Conservation (phyloP, 2,113 vertebrate genomes). For the Illadopsis cleaveri region DNA sequence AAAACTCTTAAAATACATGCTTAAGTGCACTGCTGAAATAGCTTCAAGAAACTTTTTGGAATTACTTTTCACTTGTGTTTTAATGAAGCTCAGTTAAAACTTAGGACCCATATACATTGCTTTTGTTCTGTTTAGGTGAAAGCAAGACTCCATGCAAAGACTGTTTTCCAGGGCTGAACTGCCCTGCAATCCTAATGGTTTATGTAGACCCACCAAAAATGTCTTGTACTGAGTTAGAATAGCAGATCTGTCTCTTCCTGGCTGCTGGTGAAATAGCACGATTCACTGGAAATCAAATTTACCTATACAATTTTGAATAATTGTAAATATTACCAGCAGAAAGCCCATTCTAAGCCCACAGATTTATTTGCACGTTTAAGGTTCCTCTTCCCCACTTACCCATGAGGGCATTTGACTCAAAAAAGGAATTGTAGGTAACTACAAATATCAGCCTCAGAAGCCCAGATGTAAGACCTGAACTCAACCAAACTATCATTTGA, state of each 20-base stretch:
- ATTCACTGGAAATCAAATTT: background rate
- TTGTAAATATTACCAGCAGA: background rate
- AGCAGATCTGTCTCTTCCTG: background rate
- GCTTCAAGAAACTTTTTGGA: background rate
- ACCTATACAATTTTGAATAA: background rate
- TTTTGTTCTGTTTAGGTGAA: background rate
- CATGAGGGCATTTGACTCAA: background rate
- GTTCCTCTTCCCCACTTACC: background rate
- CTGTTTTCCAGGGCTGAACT: background rate
- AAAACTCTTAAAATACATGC: background rate
- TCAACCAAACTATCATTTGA: background rate
- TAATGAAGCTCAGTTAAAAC: background rate
- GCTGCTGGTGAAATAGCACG: background rate
- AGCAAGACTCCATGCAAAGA: background rate
- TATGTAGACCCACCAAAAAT: background rate
- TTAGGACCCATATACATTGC: background rate
- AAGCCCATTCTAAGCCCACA: background rate
- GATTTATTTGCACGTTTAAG: background rate
- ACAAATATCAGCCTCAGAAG: background rate
- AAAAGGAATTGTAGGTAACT: background rate
- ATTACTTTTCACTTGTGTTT: background rate
- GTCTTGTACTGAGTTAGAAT: background rate
- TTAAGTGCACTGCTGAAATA: background rate
- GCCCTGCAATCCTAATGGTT: background rate
- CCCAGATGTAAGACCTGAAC: background rate